Evolutionary conservation across 2,888 invertebrate species (phyloP), one percentile per base, ranked within the genome.

Genomic region (Hetaerina titia): DNA sequence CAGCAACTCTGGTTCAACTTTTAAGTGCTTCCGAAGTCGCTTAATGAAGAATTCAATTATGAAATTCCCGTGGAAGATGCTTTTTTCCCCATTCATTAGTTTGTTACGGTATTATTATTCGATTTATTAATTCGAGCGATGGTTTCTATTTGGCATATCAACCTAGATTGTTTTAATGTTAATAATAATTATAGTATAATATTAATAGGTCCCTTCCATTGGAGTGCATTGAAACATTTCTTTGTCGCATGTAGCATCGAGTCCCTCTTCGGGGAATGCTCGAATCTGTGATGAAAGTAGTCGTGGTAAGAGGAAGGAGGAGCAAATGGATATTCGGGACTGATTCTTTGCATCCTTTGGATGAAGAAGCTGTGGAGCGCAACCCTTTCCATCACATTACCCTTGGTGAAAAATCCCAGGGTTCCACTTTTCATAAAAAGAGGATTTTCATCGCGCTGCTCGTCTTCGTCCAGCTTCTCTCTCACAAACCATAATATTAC

Each of bases 381-480:
- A 81, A 81, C 81, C 81, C 22, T 31, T 81, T 81, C 81, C 81
- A 81, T 81, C 31, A 81, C 81, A 81, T 81, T 81, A 81, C 25
- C 81, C 81, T 22, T 31, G 9, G 13, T 81, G 81, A 81, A 81
- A 81, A 81, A 69, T 19, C 15, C 22, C 81, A 81, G 25, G 31
- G 31, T 81, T 2, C 81, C 81, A 81, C 31, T 81, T 81, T 69
- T 81, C 25, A 31, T 81, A 81, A 81, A 81, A 81, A 81, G 31
- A 22, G 31, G 81, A 31, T 81, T 81, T 81, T 81, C 81, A 31
- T 31, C 31, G 81, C 81, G 81, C 6, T 81, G 81, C 81, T 81
- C 31, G 15, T 11, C 31, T 81, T 31, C n/a, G 0, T 31, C 31
- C 31, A 2, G 81, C 25, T 81, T 5, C 31, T 13, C 25, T 13